A percentile compares a stretch with the other conserved stretches of the same genome.
These are phyloP conservation scores for Rhamnusium bicolor DNA, from an alignment of 2,888 invertebrate genomes.

Conservation along the genomic window DNA sequence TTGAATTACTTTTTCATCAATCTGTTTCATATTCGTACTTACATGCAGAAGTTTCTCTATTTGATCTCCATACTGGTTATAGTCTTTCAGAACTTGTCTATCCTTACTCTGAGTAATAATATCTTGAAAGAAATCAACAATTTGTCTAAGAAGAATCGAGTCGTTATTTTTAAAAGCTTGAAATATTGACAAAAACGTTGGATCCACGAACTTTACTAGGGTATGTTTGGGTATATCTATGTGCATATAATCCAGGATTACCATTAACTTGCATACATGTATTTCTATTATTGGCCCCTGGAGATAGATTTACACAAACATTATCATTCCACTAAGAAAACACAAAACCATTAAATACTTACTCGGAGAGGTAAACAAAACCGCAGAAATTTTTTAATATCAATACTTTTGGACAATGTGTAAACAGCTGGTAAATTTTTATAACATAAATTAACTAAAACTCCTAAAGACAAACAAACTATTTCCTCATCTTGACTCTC, in stretches of 20 bases:
- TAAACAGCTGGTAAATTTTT: slow-evolving; percentile 84
- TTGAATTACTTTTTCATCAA: too few relatives aligned
- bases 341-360: slow-evolving; percentile 46
- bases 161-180: slow-evolving; percentile 71
- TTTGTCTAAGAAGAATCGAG: slow-evolving; percentile 71
- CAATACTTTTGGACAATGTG: slow-evolving; percentile 80
- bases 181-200: slow-evolving; percentile 72
- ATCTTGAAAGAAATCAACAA: slow-evolving; percentile 74
- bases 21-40: too few relatives aligned
- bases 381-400: slow-evolving; percentile 79
- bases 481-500: slow-evolving; percentile 73
- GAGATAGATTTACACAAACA: slow-evolving; percentile 48
- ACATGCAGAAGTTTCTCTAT: slow-evolving; percentile 68
- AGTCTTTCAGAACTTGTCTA: slow-evolving; percentile 50
- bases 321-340: neutral
- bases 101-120: slow-evolving; percentile 65
- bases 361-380: slow-evolving; percentile 77
- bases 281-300: slow-evolving; percentile 71
- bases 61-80: slow-evolving; percentile 65
- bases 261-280: slow-evolving; percentile 73
- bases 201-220: slow-evolving; percentile 71
- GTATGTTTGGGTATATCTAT: slow-evolving; percentile 72
- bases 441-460: slow-evolving; percentile 85
- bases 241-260: slow-evolving; percentile 73
- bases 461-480: slow-evolving; percentile 76